Conservation (phyloP, 2,888 invertebrate species). For the Mythimna ferrago region DNA sequence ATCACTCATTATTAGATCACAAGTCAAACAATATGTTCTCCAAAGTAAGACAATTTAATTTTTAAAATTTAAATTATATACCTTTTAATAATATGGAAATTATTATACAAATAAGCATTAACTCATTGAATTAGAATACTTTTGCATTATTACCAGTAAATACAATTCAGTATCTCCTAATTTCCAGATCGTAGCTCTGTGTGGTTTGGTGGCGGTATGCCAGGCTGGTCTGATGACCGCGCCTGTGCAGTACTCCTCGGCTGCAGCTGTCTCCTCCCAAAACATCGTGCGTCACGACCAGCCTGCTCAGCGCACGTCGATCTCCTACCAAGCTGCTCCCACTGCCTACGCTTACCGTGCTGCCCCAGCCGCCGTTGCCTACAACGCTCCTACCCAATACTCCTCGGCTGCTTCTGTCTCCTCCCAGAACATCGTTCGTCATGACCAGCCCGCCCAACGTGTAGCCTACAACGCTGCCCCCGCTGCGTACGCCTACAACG, state of each 20-base stretch:
- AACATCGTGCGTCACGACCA: slow-evolving; percentile 79
- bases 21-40: slow-evolving; percentile 70
- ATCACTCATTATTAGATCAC: slow-evolving; percentile 71
- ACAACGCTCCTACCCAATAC: slow-evolving; percentile 73
- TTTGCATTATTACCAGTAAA: neutral
- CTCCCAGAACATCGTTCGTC: slow-evolving; percentile 78
- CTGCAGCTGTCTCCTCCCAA: slow-evolving; percentile 77
- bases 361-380: slow-evolving; percentile 32
- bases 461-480: slow-evolving; percentile 55
- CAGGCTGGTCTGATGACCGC: slow-evolving; percentile 73
- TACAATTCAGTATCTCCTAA: slow-evolving; percentile 47
- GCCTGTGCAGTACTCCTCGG: slow-evolving; percentile 76
- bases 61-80: neutral
- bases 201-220: slow-evolving; percentile 69
- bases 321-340: slow-evolving; percentile 40
- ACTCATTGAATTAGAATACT: too few species aligned
- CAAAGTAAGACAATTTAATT: slow-evolving; percentile 58
- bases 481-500: slow-evolving; percentile 39
- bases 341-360: slow-evolving; percentile 36
- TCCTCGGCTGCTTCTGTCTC: slow-evolving; percentile 76
- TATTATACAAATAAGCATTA: neutral
- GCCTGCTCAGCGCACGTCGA: slow-evolving; percentile 54
- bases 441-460: slow-evolving; percentile 71
- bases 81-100: neutral
- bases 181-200: slow-evolving; percentile 66